These are phyloP conservation scores for Pardalotus punctatus DNA, from an alignment of 2,113 vertebrate species.

Conservation along the genomic window DNA sequence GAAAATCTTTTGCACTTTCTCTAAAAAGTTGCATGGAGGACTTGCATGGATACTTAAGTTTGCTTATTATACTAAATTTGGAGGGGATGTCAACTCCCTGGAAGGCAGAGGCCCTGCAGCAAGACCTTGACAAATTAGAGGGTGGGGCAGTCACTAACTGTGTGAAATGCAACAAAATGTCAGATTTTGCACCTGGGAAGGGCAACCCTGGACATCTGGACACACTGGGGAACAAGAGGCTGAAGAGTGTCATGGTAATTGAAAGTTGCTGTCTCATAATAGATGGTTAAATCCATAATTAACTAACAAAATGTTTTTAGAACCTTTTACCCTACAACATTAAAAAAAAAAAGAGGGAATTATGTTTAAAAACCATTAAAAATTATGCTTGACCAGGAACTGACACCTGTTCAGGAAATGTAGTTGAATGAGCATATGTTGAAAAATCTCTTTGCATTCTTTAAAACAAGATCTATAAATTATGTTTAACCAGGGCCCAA, in stretches of 20 bases:
- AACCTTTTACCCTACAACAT: background rate
- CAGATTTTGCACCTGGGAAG: rapidly evolving
- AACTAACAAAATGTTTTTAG: background rate
- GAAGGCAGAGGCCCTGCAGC: background rate
- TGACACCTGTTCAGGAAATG: background rate
- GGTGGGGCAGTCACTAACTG: no score
- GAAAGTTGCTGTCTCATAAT: background rate
- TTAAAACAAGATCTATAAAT: background rate
- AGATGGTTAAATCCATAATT: background rate
- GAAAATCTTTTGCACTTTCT: background rate
- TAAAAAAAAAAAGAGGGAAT: background rate
- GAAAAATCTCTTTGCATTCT: background rate
- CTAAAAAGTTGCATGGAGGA: background rate
- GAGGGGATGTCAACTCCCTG: background rate
- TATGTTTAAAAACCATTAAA: background rate
- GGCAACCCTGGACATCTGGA: rapidly evolving
- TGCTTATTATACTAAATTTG: background rate
- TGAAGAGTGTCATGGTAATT: background rate
- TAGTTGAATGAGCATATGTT: background rate
- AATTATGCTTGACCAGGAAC: background rate
- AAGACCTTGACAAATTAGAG: background rate
- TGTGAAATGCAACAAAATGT: background rate
- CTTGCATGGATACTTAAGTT: background rate
- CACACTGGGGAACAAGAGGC: background rate
- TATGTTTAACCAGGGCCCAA: background rate